Evolutionary conservation across 1,140 invertebrate species (phyloP), one percentile per base, ranked within the genome.

Genomic region (Diploscapter pachys): DNA sequence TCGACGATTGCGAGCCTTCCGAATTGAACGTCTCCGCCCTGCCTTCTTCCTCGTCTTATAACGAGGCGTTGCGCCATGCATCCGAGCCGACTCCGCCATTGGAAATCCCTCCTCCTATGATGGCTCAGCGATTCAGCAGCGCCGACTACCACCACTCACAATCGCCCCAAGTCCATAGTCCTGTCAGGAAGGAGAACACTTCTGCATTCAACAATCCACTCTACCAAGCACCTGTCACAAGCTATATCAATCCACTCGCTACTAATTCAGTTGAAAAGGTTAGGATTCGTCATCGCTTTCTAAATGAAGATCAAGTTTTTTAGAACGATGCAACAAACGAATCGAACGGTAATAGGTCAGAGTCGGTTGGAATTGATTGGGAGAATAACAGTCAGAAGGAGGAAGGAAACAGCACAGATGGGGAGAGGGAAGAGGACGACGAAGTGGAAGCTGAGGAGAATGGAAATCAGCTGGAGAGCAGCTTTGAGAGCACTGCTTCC

Each of bases 371-470:
- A 3, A 70, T 61, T 70, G 68, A 61, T n/a, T 11, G 59, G 3
- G 68, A 70, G n/a, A 13, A 61, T 56, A 70, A 56, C 5, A 69
- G 65, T 13, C 70, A 65, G 3, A 67, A 69, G 52, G 73, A 74
- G 51, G 68, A 65, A 5, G 63, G 64, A 55, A 68, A 64, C n/a
- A 59, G 65, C 3, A 11, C 57, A n/a, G 55, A 57, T 31, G 31
- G 31, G 1, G 31, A 31, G 31, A 31, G 31, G 1, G 31, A 31
- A 9, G 54, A 59, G 4, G 54, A 63, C 6, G 56, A 55, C 6
- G 63, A 64, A 31, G 73, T 56, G 2, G 72, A 64, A 55, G 73
- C 68, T n/a, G 73, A 74, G 49, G 68, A 67, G 63, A 69, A 57
- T 69, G 65, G 73, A 52, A 69, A 70, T 59, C 31, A 31, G 31